Evolutionary conservation across 2,888 invertebrate genomes (phyloP).

Genomic region (Elegia similella): DNA sequence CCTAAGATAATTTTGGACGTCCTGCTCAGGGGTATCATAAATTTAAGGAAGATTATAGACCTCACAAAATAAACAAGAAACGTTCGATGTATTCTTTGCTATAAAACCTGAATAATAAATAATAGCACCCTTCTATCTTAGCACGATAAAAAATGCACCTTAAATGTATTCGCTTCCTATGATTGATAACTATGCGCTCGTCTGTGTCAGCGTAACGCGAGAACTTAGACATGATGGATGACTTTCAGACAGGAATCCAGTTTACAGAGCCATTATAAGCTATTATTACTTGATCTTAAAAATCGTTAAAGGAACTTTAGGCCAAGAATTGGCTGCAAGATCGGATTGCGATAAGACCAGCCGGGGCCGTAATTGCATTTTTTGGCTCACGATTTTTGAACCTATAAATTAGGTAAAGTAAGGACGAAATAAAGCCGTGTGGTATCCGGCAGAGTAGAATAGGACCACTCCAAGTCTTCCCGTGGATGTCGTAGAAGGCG

Average conservation of each 20-base stretch:
- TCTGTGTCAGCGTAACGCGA: slow-evolving; percentile 10
- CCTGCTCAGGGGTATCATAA: no score
- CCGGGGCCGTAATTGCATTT: background rate
- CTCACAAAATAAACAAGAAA: background rate
- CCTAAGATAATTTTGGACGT: no score
- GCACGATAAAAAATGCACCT: slow-evolving; percentile 5
- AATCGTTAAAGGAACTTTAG: background rate
- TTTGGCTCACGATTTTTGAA: background rate
- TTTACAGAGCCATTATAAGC: slow-evolving; percentile 6
- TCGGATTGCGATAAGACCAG: background rate
- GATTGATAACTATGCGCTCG: slow-evolving; percentile 13
- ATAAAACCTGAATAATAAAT: background rate
- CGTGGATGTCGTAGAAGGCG: no score
- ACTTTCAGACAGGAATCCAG: background rate
- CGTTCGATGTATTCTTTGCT: background rate
- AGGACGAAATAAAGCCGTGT: no score
- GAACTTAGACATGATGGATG: slow-evolving; percentile 9
- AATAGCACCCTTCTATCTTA: background rate
- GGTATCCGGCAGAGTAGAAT: no score
- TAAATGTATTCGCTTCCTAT: background rate
- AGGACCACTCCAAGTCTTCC: no score
- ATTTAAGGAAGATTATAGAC: no score
- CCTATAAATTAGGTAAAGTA: no score
- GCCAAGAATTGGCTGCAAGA: background rate
- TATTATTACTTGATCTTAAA: slow-evolving; percentile 1